Percentiles rank a stretch among this genome's conserved stretches.
Conservation (phyloP, 1,140 invertebrate genomes). For the Brachionus asplanchnoidis region DNA sequence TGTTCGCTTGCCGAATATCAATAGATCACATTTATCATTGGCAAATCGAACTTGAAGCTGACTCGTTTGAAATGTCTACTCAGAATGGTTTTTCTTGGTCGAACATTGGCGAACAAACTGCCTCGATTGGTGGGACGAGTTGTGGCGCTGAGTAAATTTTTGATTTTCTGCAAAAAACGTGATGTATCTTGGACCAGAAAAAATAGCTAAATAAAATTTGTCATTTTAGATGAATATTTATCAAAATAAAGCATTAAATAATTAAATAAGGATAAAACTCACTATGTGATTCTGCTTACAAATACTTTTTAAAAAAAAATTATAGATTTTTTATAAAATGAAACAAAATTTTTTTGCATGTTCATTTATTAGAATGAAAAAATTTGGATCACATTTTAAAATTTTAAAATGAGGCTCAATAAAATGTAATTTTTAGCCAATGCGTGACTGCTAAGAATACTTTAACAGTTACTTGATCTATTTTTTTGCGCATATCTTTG, state of each 20-base stretch:
- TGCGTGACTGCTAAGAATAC: background rate
- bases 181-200: constrained; percentile 61
- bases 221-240: background rate
- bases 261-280: background rate
- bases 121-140: constrained; percentile 87
- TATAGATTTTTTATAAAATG: background rate
- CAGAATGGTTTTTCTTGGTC: constrained; percentile 72
- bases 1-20: constrained; percentile 97
- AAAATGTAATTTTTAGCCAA: background rate
- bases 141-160: constrained; percentile 87
- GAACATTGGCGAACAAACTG: constrained; percentile 73
- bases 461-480: background rate
- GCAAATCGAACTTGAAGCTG: constrained; percentile 53
- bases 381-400: background rate
- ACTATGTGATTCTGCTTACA: background rate
- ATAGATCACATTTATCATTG: constrained; percentile 87
- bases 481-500: background rate
- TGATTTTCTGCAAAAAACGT: constrained; percentile 81
- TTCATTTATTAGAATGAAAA: background rate
- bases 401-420: background rate
- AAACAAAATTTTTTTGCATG: background rate
- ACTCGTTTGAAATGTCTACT: constrained; percentile 73
- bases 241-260: background rate
- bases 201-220: background rate
- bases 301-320: background rate